Evolutionary conservation across 2,888 invertebrate genomes (phyloP), one percentile per base, ranked within the genome.

Genomic region (Drosophila anomalipes): DNA sequence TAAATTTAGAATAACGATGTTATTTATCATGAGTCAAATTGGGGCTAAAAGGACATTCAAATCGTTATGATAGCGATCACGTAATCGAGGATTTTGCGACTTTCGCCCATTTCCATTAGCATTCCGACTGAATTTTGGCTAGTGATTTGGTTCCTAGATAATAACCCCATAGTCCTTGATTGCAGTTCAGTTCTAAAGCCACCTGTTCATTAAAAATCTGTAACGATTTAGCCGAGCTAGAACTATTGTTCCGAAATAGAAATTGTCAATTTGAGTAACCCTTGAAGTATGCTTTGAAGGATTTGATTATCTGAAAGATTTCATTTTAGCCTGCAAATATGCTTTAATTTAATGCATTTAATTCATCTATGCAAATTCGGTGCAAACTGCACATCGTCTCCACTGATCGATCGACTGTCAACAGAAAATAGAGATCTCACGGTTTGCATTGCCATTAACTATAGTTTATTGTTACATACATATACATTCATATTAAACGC

Each of bases 391-490:
- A 47, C 4, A 14, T 22, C 14, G 22, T 16, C 47, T 47, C 44
- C 22, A 22, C 22, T 14, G 22, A 44, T 22, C 22, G 22, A 44
- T 22, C 22, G 44, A 22, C 22, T 2, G 22, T 4, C 47, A 14
- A 22, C 7, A 16, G 16, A 16, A 26, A 47, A 47, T 9, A 26
- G 2, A 26, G 16, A 69, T 37, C 39, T 26, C 4, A n/a, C 3
- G 7, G 30, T 16, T 57, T 35, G 16, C 10, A 56, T 66, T 63
- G 62, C 62, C 66, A 76, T 71, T 66, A 72, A 72, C 66, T 73
- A 64, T 67, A 64, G 39, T 73, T 78, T 78, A 77, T 74, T 77
- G 70, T 63, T 76, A 77, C 70, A 76, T 64, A 77, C 54, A 73
- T 53, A 66, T 72, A 65, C 47, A 66, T 68, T 62, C 47, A 70